Evolutionary conservation across 2,888 invertebrate genomes (phyloP), one percentile per base, ranked within the genome.

Genomic region (Platypus cylindrus): DNA sequence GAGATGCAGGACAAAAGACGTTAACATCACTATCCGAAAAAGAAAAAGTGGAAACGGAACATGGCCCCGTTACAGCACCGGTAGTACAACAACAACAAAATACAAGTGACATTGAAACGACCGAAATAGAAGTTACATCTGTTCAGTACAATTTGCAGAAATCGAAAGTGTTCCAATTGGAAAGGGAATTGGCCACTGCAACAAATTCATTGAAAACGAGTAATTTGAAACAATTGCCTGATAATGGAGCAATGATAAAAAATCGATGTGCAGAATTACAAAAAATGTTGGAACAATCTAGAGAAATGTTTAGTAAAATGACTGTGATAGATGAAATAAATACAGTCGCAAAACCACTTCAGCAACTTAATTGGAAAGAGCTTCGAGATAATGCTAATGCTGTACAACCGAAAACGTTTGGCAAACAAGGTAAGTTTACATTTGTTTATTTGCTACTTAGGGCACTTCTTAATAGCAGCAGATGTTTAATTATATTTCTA

Each of bases 211-310:
- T 51, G n/a, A 40, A 43, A 26, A 45, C 48, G 2, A 50, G 58
- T 22, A 60, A 64, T 40, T 33, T 63, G 5, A 38, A 53, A 7
- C 30, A 46, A 16, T 57, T 81, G 4, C 78, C 78, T 0, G 81
- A 81, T 50, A 67, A 70, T n/a, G 81, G 81, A 0, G 53, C 57
- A 13, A 68, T 67, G 49, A 58, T 81, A 33, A 55, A 60, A 1
- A 56, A 65, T 28, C 66, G 30, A 13, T 11, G 5, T 27, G 3
- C 4, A 8, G 14, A 27, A 3, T 30, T 32, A 15, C 64, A 68
- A 48, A 47, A 44, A 1, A 61, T 66, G 41, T 60, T 73, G 14
- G 53, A 60, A 2, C 49, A 49, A 2, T 69, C 73, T 45, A 60
- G 59, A 2, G 59, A 63, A 29, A 65, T 65, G 45, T 59, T 77